Conservation (phyloP, 1,140 invertebrate species). For the Drosophila melanica region DNA sequence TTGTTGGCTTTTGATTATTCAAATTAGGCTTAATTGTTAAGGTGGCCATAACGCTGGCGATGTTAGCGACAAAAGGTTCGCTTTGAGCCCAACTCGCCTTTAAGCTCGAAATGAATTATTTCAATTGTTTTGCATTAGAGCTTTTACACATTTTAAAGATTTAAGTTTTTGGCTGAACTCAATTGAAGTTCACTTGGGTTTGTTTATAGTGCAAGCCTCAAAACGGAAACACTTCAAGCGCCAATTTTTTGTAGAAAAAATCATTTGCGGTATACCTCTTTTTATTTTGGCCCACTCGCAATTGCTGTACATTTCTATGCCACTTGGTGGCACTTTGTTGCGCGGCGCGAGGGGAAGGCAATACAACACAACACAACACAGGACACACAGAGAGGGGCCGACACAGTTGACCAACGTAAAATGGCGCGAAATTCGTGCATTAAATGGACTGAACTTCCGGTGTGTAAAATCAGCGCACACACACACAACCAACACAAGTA, state of each 20-base stretch:
- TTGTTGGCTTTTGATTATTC: slow-evolving; percentile 81
- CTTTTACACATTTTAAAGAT: neutral
- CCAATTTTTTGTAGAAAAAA: slow-evolving; percentile 47
- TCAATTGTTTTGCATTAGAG: too few species aligned
- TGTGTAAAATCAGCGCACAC: slow-evolving; percentile 61
- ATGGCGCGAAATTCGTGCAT: slow-evolving; percentile 80
- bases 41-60: slow-evolving; percentile 49
- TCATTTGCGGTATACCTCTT: slow-evolving; percentile 67
- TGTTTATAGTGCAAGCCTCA: slow-evolving; percentile 55
- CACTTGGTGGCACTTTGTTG: slow-evolving; percentile 10
- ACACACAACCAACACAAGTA: slow-evolving; percentile 17
- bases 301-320: slow-evolving; percentile 27
- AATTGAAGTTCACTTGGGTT: slow-evolving; percentile 23
- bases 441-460: slow-evolving; percentile 82
- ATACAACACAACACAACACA: neutral
- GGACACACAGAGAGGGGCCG: slow-evolving; percentile 10
- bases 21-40: slow-evolving; percentile 79
- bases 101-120: neutral
- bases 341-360: slow-evolving; percentile 6
- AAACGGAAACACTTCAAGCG: slow-evolving; percentile 66
- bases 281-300: slow-evolving; percentile 14
- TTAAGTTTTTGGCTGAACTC: neutral
- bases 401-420: slow-evolving; percentile 62
- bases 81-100: slow-evolving; percentile 1
- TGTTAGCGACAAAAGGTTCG: neutral